A percentile compares a stretch with the other conserved stretches of the same genome.
These are phyloP conservation scores for Brachyistius frenatus DNA, from an alignment of 2,113 vertebrate species.

Conservation along the genomic window DNA sequence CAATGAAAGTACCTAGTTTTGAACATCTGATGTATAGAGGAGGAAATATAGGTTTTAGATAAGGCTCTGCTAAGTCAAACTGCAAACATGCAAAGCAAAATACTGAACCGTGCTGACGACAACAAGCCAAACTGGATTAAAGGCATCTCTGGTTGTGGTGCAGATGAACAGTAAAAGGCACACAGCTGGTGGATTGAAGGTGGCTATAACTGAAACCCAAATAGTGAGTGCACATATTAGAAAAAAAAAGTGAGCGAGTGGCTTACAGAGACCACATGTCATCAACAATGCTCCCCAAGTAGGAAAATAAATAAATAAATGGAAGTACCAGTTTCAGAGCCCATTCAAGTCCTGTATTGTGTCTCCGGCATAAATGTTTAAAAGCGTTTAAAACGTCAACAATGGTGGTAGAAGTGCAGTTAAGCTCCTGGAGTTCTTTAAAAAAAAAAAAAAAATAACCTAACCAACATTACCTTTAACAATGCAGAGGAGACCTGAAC, in stretches of 20 bases:
- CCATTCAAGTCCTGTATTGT: slow-evolving; percentile 14
- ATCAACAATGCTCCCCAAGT: slow-evolving; percentile 2
- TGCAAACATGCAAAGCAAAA: no score
- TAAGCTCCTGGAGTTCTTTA: slow-evolving; percentile 52
- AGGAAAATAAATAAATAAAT: slow-evolving; percentile 1
- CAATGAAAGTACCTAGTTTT: no score
- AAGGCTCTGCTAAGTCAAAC: no score
- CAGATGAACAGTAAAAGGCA: no score
- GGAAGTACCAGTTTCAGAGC: slow-evolving; percentile 11
- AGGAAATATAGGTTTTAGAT: no score
- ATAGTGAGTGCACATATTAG: no score
- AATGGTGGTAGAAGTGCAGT: slow-evolving; percentile 37
- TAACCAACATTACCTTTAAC: slow-evolving; percentile 23
- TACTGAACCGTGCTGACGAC: no score
- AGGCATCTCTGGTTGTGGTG: no score
- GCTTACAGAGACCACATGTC: not conserved
- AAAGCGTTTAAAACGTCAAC: slow-evolving; percentile 52
- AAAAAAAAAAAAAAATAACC: not conserved
- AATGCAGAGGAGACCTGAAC: slow-evolving; percentile 33
- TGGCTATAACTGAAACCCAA: no score
- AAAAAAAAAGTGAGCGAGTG: not conserved
- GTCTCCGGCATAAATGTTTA: slow-evolving; percentile 38
- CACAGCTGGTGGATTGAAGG: no score
- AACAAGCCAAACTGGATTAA: no score
- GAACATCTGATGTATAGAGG: no score